These are phyloP conservation scores for Actinernus sp. DNA, from an alignment of 92 coral and sea anemone species.

Conservation along the genomic window DNA sequence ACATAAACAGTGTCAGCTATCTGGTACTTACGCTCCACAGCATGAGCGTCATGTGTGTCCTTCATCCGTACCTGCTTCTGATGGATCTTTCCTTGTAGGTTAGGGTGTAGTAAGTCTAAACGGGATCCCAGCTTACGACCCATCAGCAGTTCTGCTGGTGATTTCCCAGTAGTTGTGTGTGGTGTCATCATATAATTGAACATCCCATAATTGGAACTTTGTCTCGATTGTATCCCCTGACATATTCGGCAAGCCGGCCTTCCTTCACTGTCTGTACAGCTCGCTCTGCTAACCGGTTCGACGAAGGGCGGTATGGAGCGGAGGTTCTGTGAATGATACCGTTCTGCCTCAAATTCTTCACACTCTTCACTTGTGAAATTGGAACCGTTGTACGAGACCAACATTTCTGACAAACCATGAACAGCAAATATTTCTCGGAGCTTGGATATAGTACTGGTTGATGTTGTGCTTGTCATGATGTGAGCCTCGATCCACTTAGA, in stretches of 20 bases:
- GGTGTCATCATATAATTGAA: constrained; percentile 57
- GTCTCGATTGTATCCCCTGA: constrained; percentile 29
- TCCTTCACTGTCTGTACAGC: constrained; percentile 60
- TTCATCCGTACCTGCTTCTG: constrained; percentile 43
- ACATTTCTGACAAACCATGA: constrained; percentile 43
- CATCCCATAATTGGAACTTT: constrained; percentile 12
- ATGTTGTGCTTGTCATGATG: constrained; percentile 12
- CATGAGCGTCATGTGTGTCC: constrained; percentile 26
- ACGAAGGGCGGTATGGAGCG: constrained; percentile 67
- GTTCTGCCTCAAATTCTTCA: constrained; percentile 28
- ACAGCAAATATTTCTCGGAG: constrained; percentile 23
- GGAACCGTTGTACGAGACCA: constrained; percentile 44
- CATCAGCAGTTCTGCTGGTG: constrained; percentile 55
- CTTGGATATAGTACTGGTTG: constrained; percentile 23
- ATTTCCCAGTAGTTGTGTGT: constrained; percentile 49
- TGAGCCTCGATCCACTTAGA: constrained; percentile 33
- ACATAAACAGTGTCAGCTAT: constrained; percentile 33
- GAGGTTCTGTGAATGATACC: constrained; percentile 44
- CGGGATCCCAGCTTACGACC: constrained; percentile 53
- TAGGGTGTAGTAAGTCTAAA: constrained; percentile 54
- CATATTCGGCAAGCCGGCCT: constrained; percentile 18
- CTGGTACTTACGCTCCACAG: constrained; percentile 8
- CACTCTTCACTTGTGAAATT: constrained; percentile 28
- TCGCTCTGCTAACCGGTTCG: constrained; percentile 63
- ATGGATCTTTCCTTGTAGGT: constrained; percentile 44